Evolutionary conservation across 2,797 vertebrate genomes (phyloP).

Genomic region (Halcyon chelicuti): DNA sequence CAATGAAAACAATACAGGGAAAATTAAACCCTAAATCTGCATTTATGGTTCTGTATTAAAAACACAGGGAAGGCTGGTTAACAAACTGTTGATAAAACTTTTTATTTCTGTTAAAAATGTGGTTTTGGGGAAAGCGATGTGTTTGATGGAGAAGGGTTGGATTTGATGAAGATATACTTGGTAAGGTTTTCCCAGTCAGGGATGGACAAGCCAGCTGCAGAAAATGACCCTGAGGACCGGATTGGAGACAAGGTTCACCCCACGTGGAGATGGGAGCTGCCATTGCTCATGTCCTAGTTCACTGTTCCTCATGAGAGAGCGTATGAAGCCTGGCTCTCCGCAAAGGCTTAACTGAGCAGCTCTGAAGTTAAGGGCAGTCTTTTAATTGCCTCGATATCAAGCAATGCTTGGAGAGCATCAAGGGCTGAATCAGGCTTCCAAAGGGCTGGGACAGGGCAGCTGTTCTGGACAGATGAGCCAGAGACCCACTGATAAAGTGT

Average conservation of each 20-base stretch:
- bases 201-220: not conserved
- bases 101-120: not conserved
- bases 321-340: not conserved
- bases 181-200: not conserved
- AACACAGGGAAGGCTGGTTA: not conserved
- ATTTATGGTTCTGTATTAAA: constrained; percentile 7
- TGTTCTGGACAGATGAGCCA: not conserved
- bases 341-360: not conserved
- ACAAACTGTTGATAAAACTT: not conserved
- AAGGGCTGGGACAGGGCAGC: not conserved
- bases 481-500: fast-evolving
- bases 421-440: not conserved
- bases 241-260: not conserved
- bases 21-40: constrained; percentile 65
- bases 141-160: not conserved
- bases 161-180: not conserved
- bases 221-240: not conserved
- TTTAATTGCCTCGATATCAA: not conserved
- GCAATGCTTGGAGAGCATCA: not conserved
- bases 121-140: not conserved
- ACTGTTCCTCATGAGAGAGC: fast-evolving
- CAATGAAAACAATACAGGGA: constrained; percentile 12
- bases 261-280: fast-evolving
- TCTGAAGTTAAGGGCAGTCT: not conserved
- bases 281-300: not conserved